These are phyloP conservation scores for Stenolophus ochropezus DNA, from an alignment of 2,888 invertebrate species.

Conservation along the genomic window DNA sequence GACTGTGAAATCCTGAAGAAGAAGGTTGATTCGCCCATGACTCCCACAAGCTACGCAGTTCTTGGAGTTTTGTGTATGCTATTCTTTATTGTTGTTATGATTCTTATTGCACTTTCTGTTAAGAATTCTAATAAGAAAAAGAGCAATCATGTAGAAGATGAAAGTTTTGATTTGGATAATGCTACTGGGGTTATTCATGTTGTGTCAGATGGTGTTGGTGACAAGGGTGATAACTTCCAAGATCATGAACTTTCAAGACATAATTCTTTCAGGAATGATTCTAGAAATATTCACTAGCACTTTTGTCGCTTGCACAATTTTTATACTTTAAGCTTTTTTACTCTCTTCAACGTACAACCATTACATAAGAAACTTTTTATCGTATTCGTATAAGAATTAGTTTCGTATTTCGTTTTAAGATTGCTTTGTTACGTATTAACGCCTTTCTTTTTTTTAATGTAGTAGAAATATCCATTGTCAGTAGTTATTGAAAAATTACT, in stretches of 20 bases:
- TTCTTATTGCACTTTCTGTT: conserved; percentile 65
- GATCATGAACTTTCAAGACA: conserved; percentile 18
- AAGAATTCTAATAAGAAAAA: conserved; percentile 40
- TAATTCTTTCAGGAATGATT: conserved; percentile 13
- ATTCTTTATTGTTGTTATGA: conserved; percentile 66
- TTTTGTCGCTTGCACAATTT: background rate
- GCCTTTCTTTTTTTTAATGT: too few relatives aligned
- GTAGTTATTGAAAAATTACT: too few relatives aligned
- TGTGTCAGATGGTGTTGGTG: conserved; percentile 14
- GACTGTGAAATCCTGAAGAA: conserved; percentile 73
- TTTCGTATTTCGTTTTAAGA: too few relatives aligned
- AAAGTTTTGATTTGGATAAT: conserved; percentile 34
- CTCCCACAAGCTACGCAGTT: conserved; percentile 68
- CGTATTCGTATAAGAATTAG: too few relatives aligned
- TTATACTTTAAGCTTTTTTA: background rate
- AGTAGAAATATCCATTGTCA: too few relatives aligned
- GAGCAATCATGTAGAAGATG: conserved; percentile 15
- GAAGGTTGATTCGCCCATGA: conserved; percentile 66
- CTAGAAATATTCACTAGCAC: conserved; percentile 50
- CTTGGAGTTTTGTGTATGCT: conserved; percentile 68
- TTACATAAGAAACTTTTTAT: too few relatives aligned
- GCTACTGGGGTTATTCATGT: conserved; percentile 45
- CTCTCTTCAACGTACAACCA: background rate
- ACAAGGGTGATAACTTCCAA: conserved; percentile 45
- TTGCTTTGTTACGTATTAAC: too few relatives aligned